These are phyloP conservation scores for Polyommatus icarus DNA, from an alignment of 2,888 invertebrate genomes.

Conservation along the genomic window DNA sequence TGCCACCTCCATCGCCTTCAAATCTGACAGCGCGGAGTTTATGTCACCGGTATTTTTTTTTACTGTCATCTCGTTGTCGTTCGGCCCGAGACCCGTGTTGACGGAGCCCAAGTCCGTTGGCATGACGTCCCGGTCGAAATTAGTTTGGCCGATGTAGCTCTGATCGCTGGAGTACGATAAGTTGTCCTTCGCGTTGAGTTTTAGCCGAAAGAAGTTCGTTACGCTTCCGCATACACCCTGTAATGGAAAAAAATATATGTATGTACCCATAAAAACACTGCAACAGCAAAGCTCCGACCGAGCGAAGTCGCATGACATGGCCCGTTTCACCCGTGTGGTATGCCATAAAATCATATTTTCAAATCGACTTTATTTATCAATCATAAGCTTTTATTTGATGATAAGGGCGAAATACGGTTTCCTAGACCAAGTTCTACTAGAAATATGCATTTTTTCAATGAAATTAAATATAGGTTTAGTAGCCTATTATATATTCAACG, in stretches of 20 bases:
- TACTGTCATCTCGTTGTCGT: conserved; percentile 61
- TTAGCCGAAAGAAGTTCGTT: conserved; percentile 82
- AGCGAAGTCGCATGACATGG: too few species aligned
- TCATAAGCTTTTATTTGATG: too few species aligned
- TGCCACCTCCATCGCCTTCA: conserved; percentile 65
- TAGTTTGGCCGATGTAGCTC: conserved; percentile 71
- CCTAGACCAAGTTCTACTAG: too few species aligned
- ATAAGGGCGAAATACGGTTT: too few species aligned
- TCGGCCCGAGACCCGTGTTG: conserved; percentile 65
- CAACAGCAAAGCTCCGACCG: too few species aligned
- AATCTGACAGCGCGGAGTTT: conserved; percentile 67
- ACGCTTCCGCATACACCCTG: conserved; percentile 88
- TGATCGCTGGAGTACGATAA: conserved; percentile 72
- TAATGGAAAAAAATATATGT: conserved; percentile 41
- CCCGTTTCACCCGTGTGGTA: too few species aligned
- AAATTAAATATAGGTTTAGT: too few species aligned
- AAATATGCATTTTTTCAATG: too few species aligned
- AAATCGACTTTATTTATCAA: too few species aligned
- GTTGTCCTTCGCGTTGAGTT: conserved; percentile 69
- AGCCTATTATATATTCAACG: too few species aligned
- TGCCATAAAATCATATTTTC: too few species aligned
- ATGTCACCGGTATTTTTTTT: conserved; percentile 62
- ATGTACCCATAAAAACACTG: not conserved
- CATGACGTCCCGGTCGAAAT: conserved; percentile 67
- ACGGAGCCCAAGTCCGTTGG: conserved; percentile 59